Percentiles rank a stretch among this genome's conserved stretches.
Evolutionary conservation across 2,113 vertebrate species (phyloP).

Genomic region (Bubalus kerabau): DNA sequence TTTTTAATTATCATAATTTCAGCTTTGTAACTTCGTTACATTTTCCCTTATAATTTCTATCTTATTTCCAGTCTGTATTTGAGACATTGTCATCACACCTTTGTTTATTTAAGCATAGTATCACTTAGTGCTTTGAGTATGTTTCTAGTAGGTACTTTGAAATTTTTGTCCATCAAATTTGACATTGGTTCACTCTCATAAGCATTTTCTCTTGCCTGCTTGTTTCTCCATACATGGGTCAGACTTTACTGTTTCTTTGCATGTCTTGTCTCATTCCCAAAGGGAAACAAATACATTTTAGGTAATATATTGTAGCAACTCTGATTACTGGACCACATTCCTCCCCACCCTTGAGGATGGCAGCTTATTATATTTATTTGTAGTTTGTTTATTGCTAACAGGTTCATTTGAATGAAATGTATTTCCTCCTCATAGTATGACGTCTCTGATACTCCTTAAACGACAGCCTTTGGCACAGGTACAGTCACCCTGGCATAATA

Average conservation of each 20-base stretch:
- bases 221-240: background rate
- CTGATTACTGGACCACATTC: background rate
- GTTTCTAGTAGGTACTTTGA: background rate
- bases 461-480: background rate
- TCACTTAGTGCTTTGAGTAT: background rate
- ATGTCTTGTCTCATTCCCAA: background rate
- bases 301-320: background rate
- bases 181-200: background rate
- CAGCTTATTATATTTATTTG: constrained; percentile 10
- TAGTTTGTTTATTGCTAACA: background rate
- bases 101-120: background rate
- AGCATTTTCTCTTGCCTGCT: background rate
- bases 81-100: background rate
- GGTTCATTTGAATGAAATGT: background rate
- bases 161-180: background rate
- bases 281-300: background rate
- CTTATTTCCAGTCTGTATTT: background rate
- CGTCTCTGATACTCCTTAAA: background rate
- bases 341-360: background rate
- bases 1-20: background rate
- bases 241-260: background rate
- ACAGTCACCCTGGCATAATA: background rate
- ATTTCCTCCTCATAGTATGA: background rate
- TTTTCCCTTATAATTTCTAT: background rate
- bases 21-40: background rate